Conservation (phyloP, 2,888 invertebrate species). For the Pollenia griseotomentosa region DNA sequence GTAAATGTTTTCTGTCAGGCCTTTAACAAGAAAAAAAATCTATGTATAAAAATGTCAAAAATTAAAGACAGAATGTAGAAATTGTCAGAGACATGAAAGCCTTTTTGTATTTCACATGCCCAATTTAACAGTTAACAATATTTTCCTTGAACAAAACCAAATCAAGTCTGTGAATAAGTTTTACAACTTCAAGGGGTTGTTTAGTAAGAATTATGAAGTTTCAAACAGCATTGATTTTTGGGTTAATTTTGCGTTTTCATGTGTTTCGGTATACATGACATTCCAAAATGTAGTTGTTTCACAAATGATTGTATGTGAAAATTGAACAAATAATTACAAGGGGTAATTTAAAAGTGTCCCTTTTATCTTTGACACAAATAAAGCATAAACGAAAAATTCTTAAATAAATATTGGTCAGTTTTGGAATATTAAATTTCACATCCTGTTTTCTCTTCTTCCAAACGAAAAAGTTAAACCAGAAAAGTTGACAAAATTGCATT, state of each 20-base stretch:
- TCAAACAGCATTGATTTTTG: constrained; percentile 15
- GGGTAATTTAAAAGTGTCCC: not conserved
- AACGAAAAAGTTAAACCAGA: not conserved
- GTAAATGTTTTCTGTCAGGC: not conserved
- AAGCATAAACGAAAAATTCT: constrained; percentile 13
- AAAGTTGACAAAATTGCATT: constrained; percentile 51
- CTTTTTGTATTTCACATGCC: constrained; percentile 18
- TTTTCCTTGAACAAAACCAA: constrained; percentile 9
- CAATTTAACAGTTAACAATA: constrained; percentile 36
- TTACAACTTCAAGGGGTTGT: not conserved
- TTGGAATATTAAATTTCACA: constrained; percentile 50
- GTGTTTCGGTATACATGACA: too few relatives aligned
- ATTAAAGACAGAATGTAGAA: not conserved
- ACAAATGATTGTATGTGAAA: not conserved
- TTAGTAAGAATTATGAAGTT: constrained; percentile 17
- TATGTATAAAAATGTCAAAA: not conserved
- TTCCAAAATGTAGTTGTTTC: not conserved
- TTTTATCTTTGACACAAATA: not conserved
- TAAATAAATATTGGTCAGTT: constrained; percentile 46
- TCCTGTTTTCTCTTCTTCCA: constrained; percentile 23
- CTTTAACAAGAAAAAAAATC: not conserved
- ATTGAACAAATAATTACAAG: not conserved
- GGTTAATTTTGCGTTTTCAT: not conserved
- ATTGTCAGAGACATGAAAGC: not conserved
- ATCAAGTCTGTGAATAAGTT: not conserved